These are phyloP conservation scores for Ceratina japonica DNA, from an alignment of 1,140 invertebrate genomes.

Conservation along the genomic window DNA sequence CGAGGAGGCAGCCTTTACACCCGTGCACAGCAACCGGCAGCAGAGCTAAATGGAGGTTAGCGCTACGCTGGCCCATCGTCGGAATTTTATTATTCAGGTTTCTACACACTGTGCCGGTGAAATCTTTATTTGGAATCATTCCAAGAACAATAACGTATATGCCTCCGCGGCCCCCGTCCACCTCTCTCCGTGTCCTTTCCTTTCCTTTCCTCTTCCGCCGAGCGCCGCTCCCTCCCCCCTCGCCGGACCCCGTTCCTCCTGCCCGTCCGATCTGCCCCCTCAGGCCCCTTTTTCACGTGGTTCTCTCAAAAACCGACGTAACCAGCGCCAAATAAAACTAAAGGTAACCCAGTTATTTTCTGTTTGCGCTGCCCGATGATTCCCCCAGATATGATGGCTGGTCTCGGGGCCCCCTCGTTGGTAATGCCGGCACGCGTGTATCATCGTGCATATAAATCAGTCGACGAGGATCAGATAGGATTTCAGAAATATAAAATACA, in stretches of 20 bases:
- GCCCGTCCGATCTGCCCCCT: not conserved
- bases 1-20: conserved; percentile 56
- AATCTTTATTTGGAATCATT: conserved; percentile 81
- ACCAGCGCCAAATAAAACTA: conserved; percentile 74
- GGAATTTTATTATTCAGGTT: conserved; percentile 79
- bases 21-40: conserved; percentile 42
- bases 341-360: conserved; percentile 80
- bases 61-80: conserved; percentile 63
- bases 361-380: conserved; percentile 76
- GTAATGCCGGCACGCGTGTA: conserved; percentile 78
- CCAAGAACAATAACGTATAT: conserved; percentile 79
- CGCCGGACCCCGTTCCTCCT: not conserved
- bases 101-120: conserved; percentile 71
- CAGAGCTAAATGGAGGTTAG: conserved; percentile 70
- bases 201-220: conserved; percentile 29
- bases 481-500: conserved; percentile 79
- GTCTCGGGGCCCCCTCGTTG: conserved; percentile 68
- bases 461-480: conserved; percentile 77
- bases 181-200: not conserved
- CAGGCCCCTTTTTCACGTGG: not conserved
- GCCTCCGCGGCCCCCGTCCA: conserved; percentile 10
- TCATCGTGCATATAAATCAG: conserved; percentile 79
- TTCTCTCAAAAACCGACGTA: conserved; percentile 24
- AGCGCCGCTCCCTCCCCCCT: not conserved
- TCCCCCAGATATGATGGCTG: conserved; percentile 73